These are phyloP conservation scores for Drosophila algonquin DNA, from an alignment of 2,888 invertebrate genomes.

Conservation along the genomic window DNA sequence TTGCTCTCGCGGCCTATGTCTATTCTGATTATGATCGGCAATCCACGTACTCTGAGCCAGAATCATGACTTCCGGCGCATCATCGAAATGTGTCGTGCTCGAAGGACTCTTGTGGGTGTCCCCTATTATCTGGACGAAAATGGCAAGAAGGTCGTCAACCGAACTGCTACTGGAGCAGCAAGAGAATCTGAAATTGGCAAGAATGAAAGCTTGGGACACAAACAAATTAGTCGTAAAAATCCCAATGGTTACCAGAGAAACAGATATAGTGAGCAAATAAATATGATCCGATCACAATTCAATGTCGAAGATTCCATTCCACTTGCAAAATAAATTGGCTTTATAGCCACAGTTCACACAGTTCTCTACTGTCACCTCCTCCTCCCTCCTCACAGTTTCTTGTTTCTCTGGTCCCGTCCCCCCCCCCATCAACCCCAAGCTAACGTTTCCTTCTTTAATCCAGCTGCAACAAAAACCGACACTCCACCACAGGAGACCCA, in stretches of 20 bases:
- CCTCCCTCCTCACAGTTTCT: neutral
- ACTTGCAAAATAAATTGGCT: constrained; percentile 16
- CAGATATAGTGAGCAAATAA: constrained; percentile 31
- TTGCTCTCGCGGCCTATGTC: constrained; percentile 87
- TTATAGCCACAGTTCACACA: neutral
- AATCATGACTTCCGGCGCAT: constrained; percentile 73
- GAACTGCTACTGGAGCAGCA: neutral
- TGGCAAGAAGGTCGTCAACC: neutral
- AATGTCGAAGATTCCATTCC: neutral
- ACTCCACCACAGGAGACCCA: constrained; percentile 27
- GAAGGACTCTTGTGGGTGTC: constrained; percentile 63
- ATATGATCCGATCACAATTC: neutral
- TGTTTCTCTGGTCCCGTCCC: constrained; percentile 19
- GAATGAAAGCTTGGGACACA: constrained; percentile 35
- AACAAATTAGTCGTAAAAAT: constrained; percentile 60
- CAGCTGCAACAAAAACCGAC: constrained; percentile 19
- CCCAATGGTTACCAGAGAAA: constrained; percentile 45
- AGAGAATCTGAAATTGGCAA: neutral
- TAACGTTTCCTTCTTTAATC: neutral
- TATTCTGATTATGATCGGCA: constrained; percentile 86
- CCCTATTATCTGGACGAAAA: constrained; percentile 49
- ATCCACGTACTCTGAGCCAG: constrained; percentile 81
- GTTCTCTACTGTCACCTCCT: neutral
- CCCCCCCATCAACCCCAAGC: neutral
- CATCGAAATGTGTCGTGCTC: constrained; percentile 70